A percentile compares a stretch with the other conserved stretches of the same genome.
Evolutionary conservation across 2,888 invertebrate species (phyloP).

Genomic region (Tillus elongatus): DNA sequence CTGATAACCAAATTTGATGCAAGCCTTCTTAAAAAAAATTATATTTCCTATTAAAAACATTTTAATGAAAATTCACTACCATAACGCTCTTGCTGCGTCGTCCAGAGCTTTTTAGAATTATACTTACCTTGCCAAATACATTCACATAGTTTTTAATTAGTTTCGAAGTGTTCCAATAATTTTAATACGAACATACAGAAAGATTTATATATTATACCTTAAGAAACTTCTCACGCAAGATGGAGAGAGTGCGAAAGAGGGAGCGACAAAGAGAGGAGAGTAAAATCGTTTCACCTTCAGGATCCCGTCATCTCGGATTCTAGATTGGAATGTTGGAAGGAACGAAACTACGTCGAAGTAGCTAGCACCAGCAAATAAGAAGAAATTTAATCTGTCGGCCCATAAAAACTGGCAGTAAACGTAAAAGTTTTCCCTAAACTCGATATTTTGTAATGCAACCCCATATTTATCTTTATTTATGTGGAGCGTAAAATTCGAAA

Average conservation of each 20-base stretch:
- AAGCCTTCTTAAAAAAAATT: too few relatives aligned
- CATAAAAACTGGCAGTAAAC: slow-evolving; percentile 16
- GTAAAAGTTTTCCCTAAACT: slow-evolving; percentile 21
- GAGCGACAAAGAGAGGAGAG: too few relatives aligned
- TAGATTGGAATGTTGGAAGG: neutral
- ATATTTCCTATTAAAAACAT: too few relatives aligned
- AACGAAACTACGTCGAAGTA: slow-evolving; percentile 1
- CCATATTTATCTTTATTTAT: slow-evolving; percentile 32
- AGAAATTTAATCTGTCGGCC: slow-evolving; percentile 13
- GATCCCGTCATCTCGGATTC: neutral
- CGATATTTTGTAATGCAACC: slow-evolving; percentile 23
- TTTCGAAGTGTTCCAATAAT: neutral
- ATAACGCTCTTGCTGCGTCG: too few relatives aligned
- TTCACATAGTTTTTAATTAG: neutral
- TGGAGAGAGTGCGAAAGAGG: too few relatives aligned
- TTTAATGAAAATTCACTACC: too few relatives aligned
- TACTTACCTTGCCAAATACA: too few relatives aligned
- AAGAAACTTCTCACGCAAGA: neutral
- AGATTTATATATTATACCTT: neutral
- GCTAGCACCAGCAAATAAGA: slow-evolving; percentile 10
- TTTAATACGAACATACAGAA: slow-evolving; percentile 1
- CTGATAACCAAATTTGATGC: too few relatives aligned
- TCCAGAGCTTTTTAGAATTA: too few relatives aligned
- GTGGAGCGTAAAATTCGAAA: slow-evolving; percentile 27
- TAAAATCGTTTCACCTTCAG: too few relatives aligned